Percentiles rank a stretch among this genome's conserved stretches.
Conservation (phyloP, 2,888 invertebrate species). For the Lithodes maja region DNA sequence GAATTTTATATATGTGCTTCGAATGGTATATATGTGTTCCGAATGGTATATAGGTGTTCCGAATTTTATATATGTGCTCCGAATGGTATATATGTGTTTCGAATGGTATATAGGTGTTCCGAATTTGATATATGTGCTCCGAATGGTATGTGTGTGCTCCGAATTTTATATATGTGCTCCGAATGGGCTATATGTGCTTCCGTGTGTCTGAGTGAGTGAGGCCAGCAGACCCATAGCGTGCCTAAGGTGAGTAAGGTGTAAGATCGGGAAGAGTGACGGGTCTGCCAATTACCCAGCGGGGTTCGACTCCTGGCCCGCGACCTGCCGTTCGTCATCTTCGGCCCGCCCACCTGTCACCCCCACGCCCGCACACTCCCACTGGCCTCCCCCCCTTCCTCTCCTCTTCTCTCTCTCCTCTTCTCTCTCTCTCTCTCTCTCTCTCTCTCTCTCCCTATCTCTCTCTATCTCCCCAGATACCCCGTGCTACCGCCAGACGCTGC, state of each 20-base stretch:
- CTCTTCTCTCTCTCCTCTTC: background rate
- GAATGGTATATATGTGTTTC: too few relatives aligned
- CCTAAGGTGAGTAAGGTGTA: slow-evolving; percentile 60
- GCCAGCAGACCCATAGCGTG: slow-evolving; percentile 41
- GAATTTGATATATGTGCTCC: too few relatives aligned
- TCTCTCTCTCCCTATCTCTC: background rate
- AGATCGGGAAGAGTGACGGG: slow-evolving; percentile 59
- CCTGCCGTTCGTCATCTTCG: slow-evolving; percentile 59
- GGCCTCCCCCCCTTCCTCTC: background rate
- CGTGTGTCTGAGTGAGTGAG: background rate
- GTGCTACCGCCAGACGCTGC: too few relatives aligned
- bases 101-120: too few relatives aligned
- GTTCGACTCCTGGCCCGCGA: slow-evolving; percentile 64
- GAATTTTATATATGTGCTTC: too few relatives aligned
- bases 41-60: too few relatives aligned
- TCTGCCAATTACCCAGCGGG: slow-evolving; percentile 64
- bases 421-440: background rate
- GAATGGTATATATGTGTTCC: too few relatives aligned
- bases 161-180: background rate
- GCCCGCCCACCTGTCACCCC: slow-evolving; percentile 57
- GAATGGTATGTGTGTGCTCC: too few relatives aligned
- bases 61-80: too few relatives aligned
- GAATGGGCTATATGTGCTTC: background rate
- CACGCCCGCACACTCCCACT: slow-evolving; percentile 2
- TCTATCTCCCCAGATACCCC: too few relatives aligned